These are phyloP conservation scores for Diorhabda carinulata DNA, from an alignment of 1,140 invertebrate genomes.

Conservation along the genomic window DNA sequence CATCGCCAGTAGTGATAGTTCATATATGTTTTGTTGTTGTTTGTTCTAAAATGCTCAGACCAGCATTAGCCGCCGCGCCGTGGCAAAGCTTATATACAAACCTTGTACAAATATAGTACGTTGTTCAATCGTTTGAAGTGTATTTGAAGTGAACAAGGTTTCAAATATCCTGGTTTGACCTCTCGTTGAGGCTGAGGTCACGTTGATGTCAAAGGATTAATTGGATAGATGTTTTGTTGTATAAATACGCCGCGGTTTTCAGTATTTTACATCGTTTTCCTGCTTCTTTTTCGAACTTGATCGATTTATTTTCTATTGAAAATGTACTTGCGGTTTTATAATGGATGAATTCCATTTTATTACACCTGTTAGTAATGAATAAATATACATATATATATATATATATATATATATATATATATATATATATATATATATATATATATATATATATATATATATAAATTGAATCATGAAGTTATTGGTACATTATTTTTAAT, in stretches of 20 bases:
- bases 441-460: too few relatives aligned
- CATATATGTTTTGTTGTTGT: neutral
- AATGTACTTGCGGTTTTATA: too few relatives aligned
- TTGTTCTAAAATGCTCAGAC: neutral
- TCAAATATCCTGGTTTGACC: conserved; percentile 14
- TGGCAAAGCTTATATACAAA: conserved; percentile 7
- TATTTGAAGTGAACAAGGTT: conserved; percentile 13
- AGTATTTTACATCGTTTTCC: neutral
- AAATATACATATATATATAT: too few relatives aligned
- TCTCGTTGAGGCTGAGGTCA: conserved; percentile 9
- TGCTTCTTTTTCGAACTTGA: neutral
- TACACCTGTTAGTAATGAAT: too few relatives aligned
- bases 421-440: too few relatives aligned
- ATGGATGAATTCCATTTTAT: too few relatives aligned
- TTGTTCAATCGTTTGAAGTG: conserved; percentile 18
- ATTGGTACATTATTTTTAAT: too few relatives aligned
- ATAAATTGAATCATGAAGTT: too few relatives aligned
- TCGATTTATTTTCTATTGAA: too few relatives aligned
- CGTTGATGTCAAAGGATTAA: conserved; percentile 17
- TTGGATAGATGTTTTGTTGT: conserved; percentile 11
- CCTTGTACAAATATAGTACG: conserved; percentile 10
- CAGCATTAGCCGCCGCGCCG: neutral
- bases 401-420: too few relatives aligned
- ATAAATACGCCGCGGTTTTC: conserved; percentile 8
- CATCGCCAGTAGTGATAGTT: neutral